Evolutionary conservation across 2,888 invertebrate species (phyloP), one percentile per base, ranked within the genome.

Genomic region (Hemicrepidius hirtus): DNA sequence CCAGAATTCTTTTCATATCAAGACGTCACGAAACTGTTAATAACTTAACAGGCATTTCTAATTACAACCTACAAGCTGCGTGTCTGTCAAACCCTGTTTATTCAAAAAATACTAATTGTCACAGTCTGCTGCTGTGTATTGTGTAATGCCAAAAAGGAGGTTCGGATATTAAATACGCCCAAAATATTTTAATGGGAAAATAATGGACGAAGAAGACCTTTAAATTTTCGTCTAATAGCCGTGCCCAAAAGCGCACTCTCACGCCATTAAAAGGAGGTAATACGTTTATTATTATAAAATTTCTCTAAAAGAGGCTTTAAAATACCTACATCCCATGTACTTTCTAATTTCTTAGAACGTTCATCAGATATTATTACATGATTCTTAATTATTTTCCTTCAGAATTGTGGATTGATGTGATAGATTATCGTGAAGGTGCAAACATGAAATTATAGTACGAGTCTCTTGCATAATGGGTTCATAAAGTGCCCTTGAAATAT

Each of bases 31-130:
- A 24, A 57, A 41, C 32, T 13, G 37, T 16, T 65, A 65, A 53
- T 65, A 53, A 53, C 64, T 65, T 65, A 65, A 65, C 50, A 65
- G 53, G 50, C 64, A 53, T 53, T 40, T n/a, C 64, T 65, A 65
- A 65, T 65, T 65, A 40, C 50, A 10, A 37, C 21, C 37, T 20
- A 10, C 28, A 18, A 46, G 46, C 28, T 65, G 64, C 64, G 64
- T 65, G 64, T 49, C 13, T 50, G 64, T 40, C 50, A 37, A 37
- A n/a, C 28, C 16, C 16, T 44, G 62, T 46, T 62, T 62, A 62
- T 46, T 24, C 32, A 46, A 28, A 59, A 62, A 62, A 46, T 62
- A 28, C 28, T 53, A 18, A 28, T 62, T 44, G 44, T 24, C 44
- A 62, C 62, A n/a, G 20, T n/a, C 13, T 53, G 13, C 13, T 53